These are phyloP conservation scores for Boloria euphrosyne DNA, from an alignment of 2,888 invertebrate species.

Conservation along the genomic window DNA sequence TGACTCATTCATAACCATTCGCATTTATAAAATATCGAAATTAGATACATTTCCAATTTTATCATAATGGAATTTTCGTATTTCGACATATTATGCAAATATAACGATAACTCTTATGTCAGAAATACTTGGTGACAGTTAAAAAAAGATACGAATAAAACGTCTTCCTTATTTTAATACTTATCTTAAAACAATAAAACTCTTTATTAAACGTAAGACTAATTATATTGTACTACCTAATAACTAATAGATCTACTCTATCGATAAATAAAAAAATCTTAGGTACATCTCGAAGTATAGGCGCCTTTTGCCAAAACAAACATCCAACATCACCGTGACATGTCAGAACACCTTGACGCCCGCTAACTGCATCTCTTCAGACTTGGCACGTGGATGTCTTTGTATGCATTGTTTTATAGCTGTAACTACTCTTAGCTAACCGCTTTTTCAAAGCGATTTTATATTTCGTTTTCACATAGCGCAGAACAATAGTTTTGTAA, in stretches of 20 bases:
- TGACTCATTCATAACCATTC: no score
- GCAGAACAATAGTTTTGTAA: background rate
- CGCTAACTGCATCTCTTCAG: conserved; percentile 54
- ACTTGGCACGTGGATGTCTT: conserved; percentile 38
- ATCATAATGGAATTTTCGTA: no score
- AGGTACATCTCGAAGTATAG: conserved; percentile 45
- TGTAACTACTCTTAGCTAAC: conserved; percentile 17
- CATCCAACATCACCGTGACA: conserved; percentile 47
- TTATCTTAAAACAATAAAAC: no score
- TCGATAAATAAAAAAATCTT: conserved; percentile 21
- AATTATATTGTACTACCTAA: no score
- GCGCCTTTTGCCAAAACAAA: conserved; percentile 72
- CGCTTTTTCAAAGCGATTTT: background rate
- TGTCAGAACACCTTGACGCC: conserved; percentile 45
- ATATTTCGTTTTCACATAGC: background rate
- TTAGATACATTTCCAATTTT: no score
- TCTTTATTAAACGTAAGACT: no score
- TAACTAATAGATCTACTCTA: background rate
- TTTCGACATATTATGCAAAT: no score
- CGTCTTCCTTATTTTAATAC: no score
- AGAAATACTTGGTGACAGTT: no score
- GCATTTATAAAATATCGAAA: no score
- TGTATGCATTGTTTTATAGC: conserved; percentile 6
- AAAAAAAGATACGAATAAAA: no score
- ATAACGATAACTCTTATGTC: no score